phyloP scores from a whole-genome alignment of 2,797 vertebrate genomes.

The Thaleichthys pacificus region DNA sequence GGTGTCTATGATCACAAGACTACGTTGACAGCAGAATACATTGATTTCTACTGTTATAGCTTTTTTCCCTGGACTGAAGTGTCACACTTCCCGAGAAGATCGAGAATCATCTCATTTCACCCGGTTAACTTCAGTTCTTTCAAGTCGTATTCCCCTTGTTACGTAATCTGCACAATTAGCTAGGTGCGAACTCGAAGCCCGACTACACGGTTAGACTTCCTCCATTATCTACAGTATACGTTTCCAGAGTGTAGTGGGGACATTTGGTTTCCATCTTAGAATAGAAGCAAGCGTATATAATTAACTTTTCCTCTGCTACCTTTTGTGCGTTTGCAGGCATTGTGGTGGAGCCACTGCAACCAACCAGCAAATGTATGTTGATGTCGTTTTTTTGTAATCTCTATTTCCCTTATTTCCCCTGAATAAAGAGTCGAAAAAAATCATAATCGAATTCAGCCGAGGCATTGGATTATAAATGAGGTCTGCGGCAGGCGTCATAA shows the following conservation, averaged over 20 bases:
- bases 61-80: slow-evolving; percentile 23
- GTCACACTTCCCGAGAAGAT: slow-evolving; percentile 26
- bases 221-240: not conserved
- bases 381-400: slow-evolving; percentile 74
- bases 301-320: slow-evolving; percentile 61
- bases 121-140: slow-evolving; percentile 37
- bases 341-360: slow-evolving; percentile 54
- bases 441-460: slow-evolving; percentile 88
- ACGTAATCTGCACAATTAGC: slow-evolving; percentile 49
- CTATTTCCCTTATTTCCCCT: slow-evolving; percentile 78
- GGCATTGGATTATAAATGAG: slow-evolving; percentile 98
- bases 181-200: not conserved
- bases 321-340: slow-evolving; percentile 60
- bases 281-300: slow-evolving; percentile 65
- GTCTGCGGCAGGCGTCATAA: slow-evolving; percentile 92
- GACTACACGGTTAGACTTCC: slow-evolving; percentile 18
- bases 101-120: slow-evolving; percentile 51
- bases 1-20: slow-evolving; percentile 41
- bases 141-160: slow-evolving; percentile 22
- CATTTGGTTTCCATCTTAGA: slow-evolving; percentile 57
- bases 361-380: slow-evolving; percentile 64
- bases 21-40: slow-evolving; percentile 37
- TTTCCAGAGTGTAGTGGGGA: not conserved
- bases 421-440: slow-evolving; percentile 65
- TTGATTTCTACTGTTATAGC: slow-evolving; percentile 41